phyloP scores from a whole-genome alignment of 2,888 invertebrate species.

The Chrysotoxum bicinctum region DNA sequence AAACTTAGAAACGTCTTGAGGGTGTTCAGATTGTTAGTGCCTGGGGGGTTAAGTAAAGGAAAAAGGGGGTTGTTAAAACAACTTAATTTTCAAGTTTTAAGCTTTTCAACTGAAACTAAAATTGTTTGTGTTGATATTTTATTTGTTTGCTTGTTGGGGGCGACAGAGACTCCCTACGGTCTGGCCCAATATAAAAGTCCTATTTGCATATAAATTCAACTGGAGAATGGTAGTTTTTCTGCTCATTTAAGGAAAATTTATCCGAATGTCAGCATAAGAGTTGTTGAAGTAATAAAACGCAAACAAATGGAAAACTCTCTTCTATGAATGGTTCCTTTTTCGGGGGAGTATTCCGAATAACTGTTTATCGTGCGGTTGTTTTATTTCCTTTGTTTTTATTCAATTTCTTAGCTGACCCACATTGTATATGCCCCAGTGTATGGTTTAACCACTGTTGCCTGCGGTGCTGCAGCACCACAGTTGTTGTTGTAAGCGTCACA shows the following conservation, averaged over 20 bases:
- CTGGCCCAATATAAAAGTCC: slow-evolving; percentile 36
- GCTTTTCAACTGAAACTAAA: slow-evolving; percentile 63
- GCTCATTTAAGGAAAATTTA: slow-evolving; percentile 68
- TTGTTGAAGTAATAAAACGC: slow-evolving; percentile 64
- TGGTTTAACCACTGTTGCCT: slow-evolving; percentile 38
- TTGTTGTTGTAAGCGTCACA: background rate
- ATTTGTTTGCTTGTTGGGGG: slow-evolving; percentile 56
- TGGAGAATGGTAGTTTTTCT: slow-evolving; percentile 61
- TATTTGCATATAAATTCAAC: slow-evolving; percentile 64
- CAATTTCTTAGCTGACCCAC: slow-evolving; percentile 58
- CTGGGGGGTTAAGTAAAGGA: slow-evolving; percentile 1
- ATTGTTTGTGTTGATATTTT: slow-evolving; percentile 65
- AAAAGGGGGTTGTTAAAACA: slow-evolving; percentile 28
- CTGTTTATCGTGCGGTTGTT: slow-evolving; percentile 22
- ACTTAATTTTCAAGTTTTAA: slow-evolving; percentile 60
- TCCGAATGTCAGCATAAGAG: slow-evolving; percentile 63
- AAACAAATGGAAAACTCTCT: slow-evolving; percentile 56
- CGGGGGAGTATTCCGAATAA: background rate
- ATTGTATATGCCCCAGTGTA: slow-evolving; percentile 38
- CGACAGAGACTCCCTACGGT: slow-evolving; percentile 16
- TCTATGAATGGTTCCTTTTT: slow-evolving; percentile 16
- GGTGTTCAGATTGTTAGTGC: slow-evolving; percentile 18
- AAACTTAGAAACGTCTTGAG: slow-evolving; percentile 53
- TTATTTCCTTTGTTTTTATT: slow-evolving; percentile 43
- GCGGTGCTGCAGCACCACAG: slow-evolving; percentile 17